A percentile compares a stretch with the other conserved stretches of the same genome.
phyloP scores from a whole-genome alignment of 1,140 invertebrate genomes.

The Triops cancriformis region DNA sequence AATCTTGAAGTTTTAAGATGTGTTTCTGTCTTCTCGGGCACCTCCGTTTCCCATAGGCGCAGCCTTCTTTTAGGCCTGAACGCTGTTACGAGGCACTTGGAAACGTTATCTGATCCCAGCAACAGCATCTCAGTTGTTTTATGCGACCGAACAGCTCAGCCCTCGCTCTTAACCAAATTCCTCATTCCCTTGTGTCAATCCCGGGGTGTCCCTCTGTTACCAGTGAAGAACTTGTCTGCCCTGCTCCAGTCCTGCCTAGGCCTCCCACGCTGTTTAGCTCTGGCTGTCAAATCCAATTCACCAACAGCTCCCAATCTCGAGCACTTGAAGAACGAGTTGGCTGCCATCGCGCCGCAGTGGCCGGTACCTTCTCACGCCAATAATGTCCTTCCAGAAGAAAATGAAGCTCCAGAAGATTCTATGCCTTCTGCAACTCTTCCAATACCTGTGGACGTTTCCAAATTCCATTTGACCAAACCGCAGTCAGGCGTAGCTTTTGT shows the following conservation, averaged over 20 bases:
- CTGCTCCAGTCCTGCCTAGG: background rate
- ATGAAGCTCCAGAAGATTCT: no score
- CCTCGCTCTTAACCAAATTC: constrained; percentile 14
- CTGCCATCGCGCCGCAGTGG: background rate
- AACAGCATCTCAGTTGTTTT: background rate
- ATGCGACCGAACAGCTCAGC: background rate
- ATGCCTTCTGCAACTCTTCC: background rate
- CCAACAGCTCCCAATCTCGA: background rate
- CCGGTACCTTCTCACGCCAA: background rate
- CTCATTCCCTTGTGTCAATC: constrained; percentile 17
- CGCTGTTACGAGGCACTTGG: constrained; percentile 5
- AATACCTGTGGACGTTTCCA: background rate
- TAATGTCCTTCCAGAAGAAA: background rate
- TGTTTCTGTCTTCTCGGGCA: background rate
- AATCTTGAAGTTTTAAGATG: background rate
- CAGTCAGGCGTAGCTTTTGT: constrained; percentile 4
- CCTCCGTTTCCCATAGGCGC: background rate
- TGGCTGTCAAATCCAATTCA: constrained; percentile 14
- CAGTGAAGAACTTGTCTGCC: constrained; percentile 9
- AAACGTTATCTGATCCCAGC: background rate
- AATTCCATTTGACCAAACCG: background rate
- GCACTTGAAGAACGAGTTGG: background rate
- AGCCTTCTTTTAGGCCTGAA: background rate
- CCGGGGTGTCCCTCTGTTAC: background rate
- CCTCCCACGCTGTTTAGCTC: constrained; percentile 12